Evolutionary conservation across 2,797 vertebrate genomes (phyloP).

Genomic region (Microctenopoma stevenorrisi): DNA sequence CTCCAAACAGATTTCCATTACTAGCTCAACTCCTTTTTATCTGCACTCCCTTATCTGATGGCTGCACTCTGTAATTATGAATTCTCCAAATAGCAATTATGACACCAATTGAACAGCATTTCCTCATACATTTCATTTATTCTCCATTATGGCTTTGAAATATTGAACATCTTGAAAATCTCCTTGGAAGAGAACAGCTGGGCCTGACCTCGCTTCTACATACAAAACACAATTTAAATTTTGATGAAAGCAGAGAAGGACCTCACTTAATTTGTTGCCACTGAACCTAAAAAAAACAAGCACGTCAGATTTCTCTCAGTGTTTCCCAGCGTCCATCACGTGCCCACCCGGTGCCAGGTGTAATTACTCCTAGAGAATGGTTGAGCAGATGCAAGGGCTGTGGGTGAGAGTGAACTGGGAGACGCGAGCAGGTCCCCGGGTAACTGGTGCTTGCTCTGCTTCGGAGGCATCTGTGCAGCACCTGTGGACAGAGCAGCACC

Average conservation of each 20-base stretch:
- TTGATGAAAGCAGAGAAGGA: constrained; percentile 28
- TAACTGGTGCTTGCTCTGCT: constrained; percentile 74
- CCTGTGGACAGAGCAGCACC: constrained; percentile 78
- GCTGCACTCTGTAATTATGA: constrained; percentile 83
- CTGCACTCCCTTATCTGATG: constrained; percentile 83
- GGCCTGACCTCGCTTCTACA: constrained; percentile 49
- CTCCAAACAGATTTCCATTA: constrained; percentile 89
- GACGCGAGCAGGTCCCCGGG: constrained; percentile 73
- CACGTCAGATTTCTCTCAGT: constrained; percentile 67
- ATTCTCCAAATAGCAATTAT: constrained; percentile 82
- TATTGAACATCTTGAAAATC: constrained; percentile 67
- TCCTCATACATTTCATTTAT: constrained; percentile 79
- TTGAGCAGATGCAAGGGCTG: constrained; percentile 85
- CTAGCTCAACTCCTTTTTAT: constrained; percentile 83
- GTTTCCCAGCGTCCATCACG: constrained; percentile 80
- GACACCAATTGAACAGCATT: constrained; percentile 81
- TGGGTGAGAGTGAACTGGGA: constrained; percentile 72
- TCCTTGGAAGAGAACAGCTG: constrained; percentile 36
- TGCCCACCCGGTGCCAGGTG: constrained; percentile 79
- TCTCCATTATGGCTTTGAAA: constrained; percentile 74
- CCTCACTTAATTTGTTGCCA: constrained; percentile 55
- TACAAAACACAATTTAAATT: constrained; percentile 49
- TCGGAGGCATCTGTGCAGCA: constrained; percentile 84
- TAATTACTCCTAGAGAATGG: constrained; percentile 84
- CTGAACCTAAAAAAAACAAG: constrained; percentile 59